Base-by-base conservation (phyloP, 2,797 vertebrate genomes). In the Siniperca scherzeri region DNA sequence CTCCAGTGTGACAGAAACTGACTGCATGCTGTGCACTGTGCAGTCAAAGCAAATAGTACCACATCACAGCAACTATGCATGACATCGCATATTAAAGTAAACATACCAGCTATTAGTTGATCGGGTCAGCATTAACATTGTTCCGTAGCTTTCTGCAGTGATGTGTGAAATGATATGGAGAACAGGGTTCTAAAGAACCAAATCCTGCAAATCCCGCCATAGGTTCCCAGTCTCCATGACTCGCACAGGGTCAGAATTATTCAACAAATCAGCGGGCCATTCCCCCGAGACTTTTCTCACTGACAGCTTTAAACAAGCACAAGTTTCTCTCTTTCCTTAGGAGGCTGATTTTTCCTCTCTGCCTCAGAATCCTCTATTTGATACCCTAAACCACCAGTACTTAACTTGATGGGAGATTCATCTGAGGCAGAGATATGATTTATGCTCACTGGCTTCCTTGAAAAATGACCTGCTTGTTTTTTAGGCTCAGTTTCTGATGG, bases 241-340 rank as follows among this genome's bases (percentile, higher is more conserved):
- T 91, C 74, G 73, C 88, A 92, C 90, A 90, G 86, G 93, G 91
- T 96, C 91, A 83, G 89, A 96, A 96, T 96, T 96, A 96, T 96
- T 96, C 95, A 96, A 94, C 93, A 95, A 96, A 96, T 96, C 95
- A 96, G 94, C 80, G 53, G 83, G 87, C 87, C 42, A 9, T 61
- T 94, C 96, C 93, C 94, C 59, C 0, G 95, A 90, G 95, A 93
- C 77, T 33, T 85, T 77, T 88, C 88, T 88, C 73, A 85, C 91
- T 95, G 95, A 96, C 95, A 96, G 94, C 95, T 96, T 95, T 94
- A 95, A 96, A 95, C 95, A 95, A 96, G 95, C 93, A 91, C 87
- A 88, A 94, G 92, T 94, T 96, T 95, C 94, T 92, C 91, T 91
- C 87, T 87, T 90, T 94, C 91, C 92, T 93, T 88, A 55, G 78